phyloP scores from a whole-genome alignment of 2,888 invertebrate genomes.

The Hyposoter dolosus region DNA sequence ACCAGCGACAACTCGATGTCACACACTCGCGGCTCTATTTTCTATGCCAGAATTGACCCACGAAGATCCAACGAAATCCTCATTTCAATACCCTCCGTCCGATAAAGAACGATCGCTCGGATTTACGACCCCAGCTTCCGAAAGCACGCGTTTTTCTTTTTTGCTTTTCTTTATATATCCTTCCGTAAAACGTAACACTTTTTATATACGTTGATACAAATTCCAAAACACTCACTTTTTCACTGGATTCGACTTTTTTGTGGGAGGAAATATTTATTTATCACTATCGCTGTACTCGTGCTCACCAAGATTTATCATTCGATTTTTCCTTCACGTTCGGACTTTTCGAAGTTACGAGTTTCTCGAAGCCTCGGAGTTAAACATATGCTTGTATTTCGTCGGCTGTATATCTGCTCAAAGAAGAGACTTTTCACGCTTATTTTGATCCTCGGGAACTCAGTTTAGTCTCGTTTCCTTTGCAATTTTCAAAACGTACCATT shows the following conservation, averaged over 20 bases:
- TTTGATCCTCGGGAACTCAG: background rate
- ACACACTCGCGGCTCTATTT: constrained; percentile 45
- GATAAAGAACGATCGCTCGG: constrained; percentile 19
- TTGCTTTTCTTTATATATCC: constrained; percentile 12
- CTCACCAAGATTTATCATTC: background rate
- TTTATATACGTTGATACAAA: constrained; percentile 3
- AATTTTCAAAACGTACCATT: background rate
- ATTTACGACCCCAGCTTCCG: constrained; percentile 23
- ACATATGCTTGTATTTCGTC: background rate
- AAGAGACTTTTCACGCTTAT: background rate
- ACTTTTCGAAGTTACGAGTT: background rate
- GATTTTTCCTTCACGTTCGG: background rate
- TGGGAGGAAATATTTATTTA: background rate
- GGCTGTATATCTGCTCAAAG: background rate
- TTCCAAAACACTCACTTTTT: constrained; percentile 33
- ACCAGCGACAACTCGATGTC: constrained; percentile 18
- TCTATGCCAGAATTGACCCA: constrained; percentile 42
- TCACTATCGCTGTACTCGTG: background rate
- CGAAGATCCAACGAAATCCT: constrained; percentile 24
- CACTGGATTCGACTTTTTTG: background rate
- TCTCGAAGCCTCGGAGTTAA: background rate
- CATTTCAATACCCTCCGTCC: background rate
- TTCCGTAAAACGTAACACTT: constrained; percentile 22
- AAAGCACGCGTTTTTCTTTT: background rate
- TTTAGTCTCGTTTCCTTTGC: background rate